Conservation (phyloP, 2,888 invertebrate species). For the Pyrrhia umbra region DNA sequence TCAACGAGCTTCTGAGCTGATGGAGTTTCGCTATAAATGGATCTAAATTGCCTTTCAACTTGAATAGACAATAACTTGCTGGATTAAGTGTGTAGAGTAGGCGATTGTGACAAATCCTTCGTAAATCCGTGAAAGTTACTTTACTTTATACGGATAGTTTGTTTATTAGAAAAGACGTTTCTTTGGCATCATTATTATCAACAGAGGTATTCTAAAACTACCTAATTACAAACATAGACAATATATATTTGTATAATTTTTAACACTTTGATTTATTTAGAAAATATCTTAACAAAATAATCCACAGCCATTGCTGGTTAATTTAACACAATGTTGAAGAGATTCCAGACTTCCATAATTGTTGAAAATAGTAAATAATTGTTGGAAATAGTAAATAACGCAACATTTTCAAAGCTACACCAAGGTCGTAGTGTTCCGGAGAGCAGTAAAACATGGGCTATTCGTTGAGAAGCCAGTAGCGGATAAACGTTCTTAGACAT, state of each 20-base stretch:
- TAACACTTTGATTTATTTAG: too few relatives aligned
- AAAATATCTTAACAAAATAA: too few relatives aligned
- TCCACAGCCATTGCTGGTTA: too few relatives aligned
- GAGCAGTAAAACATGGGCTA: background rate
- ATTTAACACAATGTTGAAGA: too few relatives aligned
- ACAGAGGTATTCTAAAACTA: too few relatives aligned
- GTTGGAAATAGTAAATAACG: background rate
- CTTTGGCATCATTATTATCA: too few relatives aligned
- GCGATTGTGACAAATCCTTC: background rate
- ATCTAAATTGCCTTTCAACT: constrained; percentile 8
- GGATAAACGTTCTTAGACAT: constrained; percentile 15
- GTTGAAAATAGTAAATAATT: background rate
- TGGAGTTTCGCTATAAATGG: constrained; percentile 48
- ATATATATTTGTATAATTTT: too few relatives aligned
- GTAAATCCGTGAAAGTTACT: background rate
- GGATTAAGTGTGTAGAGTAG: background rate
- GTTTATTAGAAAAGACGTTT: background rate
- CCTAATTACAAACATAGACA: too few relatives aligned
- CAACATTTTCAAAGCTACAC: background rate
- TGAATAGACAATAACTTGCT: background rate
- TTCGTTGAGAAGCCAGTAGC: constrained; percentile 21
- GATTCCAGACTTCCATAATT: too few relatives aligned
- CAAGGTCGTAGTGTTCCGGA: constrained; percentile 26
- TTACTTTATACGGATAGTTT: too few relatives aligned
- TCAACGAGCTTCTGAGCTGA: constrained; percentile 50